phyloP scores from a whole-genome alignment of 1,140 invertebrate genomes.

The Bombus superbus region DNA sequence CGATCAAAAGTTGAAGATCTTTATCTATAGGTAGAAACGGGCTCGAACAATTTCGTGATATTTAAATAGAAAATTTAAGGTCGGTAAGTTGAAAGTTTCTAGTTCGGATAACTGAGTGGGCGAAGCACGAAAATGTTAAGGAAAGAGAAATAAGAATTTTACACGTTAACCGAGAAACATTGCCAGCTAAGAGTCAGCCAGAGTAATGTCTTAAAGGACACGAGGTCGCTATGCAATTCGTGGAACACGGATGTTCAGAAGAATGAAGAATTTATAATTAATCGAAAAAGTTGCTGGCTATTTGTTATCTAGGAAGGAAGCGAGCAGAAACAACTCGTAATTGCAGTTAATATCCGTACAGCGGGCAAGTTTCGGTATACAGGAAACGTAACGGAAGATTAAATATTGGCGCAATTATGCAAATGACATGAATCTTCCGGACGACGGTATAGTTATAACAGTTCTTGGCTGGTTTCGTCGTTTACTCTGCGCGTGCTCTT shows the following conservation, averaged over 20 bases:
- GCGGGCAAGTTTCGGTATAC: neutral
- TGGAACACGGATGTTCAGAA: too few species aligned
- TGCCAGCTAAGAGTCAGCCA: neutral
- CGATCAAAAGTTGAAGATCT: neutral
- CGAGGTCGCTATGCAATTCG: neutral
- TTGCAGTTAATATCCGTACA: neutral
- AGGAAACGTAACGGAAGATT: neutral
- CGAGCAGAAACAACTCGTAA: neutral
- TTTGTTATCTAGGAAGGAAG: neutral
- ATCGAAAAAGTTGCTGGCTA: neutral
- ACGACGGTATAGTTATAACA: neutral
- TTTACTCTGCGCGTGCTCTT: neutral
- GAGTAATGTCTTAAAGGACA: neutral
- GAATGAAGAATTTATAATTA: neutral
- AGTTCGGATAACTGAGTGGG: too few species aligned
- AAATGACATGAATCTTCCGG: neutral
- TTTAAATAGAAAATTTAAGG: neutral
- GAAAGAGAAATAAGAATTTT: neutral
- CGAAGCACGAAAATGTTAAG: neutral
- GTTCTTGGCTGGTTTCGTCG: too few species aligned
- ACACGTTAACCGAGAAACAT: neutral
- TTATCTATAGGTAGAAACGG: too few species aligned
- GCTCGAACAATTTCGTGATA: neutral
- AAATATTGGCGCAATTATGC: neutral
- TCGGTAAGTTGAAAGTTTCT: neutral